Evolutionary conservation across 2,113 vertebrate genomes (phyloP), one percentile per base, ranked within the genome.

Genomic region (Siniperca chuatsi): DNA sequence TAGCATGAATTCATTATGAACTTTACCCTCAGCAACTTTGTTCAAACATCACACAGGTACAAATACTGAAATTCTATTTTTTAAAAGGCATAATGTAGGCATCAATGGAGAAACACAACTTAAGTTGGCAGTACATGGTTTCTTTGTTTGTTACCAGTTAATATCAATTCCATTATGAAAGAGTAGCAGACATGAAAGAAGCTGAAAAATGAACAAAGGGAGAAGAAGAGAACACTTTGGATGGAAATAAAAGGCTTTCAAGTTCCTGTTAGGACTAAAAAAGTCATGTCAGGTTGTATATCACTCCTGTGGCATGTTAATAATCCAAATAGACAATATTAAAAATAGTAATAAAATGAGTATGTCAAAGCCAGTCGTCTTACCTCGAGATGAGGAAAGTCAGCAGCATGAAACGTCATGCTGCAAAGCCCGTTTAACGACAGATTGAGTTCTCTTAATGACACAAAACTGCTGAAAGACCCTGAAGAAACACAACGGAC

Each of bases 301-400:
- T 65, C 48, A 37, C 2, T 61, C 33, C 9, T 29, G 10, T 21
- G 46, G 9, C 4, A 7, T 37, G 29, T 40, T 16, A 6, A 29
- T n/a, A 64, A 37, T 52, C 6, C 20, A 40, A 25, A 52, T 20
- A 71, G 12, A 44, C 13, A 64, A 57, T 4, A 42, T 4, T 40
- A 44, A 29, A 50, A 50, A 44, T 6, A 37, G 15, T 29, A 23
- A 21, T 50, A 6, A 12, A 40, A 42, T 55, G 18, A 35, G 44
- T 10, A 13, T 20, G 65, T 73, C 20, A 40, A 23, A 35, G 60
- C 70, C n/a, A 29, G 48, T 78, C 18, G 58, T 83, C 93, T 96
- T 95, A 97, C 97, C 94, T 97, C 83, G 33, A 99, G 93, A 83
- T 89, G 89, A 57, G 95, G 96, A 87, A 98, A 98, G 69, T 96